Percentiles rank a stretch among this genome's conserved stretches.
Evolutionary conservation across 2,888 invertebrate species (phyloP).

Genomic region (Leuctra nigra): DNA sequence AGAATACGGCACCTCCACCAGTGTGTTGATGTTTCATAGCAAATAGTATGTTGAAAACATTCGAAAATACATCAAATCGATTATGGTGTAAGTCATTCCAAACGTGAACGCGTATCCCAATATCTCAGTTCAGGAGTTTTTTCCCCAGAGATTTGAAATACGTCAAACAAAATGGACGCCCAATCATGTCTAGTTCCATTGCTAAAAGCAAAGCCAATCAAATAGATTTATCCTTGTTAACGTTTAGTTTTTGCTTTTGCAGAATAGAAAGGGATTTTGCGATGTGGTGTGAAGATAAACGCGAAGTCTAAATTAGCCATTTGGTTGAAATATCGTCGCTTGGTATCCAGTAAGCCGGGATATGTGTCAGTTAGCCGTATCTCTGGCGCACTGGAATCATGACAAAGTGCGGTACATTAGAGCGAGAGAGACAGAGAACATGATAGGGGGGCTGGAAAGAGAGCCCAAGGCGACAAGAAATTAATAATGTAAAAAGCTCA

Average conservation of each 20-base stretch:
- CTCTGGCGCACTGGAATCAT: slow-evolving; percentile 1
- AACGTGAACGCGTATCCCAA: too few species aligned
- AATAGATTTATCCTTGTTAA: slow-evolving; percentile 16
- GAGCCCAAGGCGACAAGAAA: slow-evolving; percentile 7
- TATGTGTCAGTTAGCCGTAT: slow-evolving; percentile 18
- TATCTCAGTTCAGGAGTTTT: too few species aligned
- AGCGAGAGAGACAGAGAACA: not conserved
- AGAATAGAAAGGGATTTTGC: slow-evolving; percentile 7
- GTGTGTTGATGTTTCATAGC: too few species aligned
- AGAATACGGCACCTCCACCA: too few species aligned
- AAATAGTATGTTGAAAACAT: too few species aligned
- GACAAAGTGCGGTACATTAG: slow-evolving; percentile 14
- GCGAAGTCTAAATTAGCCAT: slow-evolving; percentile 19
- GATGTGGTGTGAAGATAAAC: slow-evolving; percentile 14
- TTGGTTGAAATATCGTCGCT: slow-evolving; percentile 15
- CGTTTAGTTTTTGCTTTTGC: slow-evolving; percentile 12
- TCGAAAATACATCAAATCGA: too few species aligned
- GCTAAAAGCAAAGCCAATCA: not conserved
- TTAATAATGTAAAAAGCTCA: not conserved
- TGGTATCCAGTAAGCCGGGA: slow-evolving; percentile 15
- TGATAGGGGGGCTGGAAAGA: not conserved
- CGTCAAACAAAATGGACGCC: too few species aligned
- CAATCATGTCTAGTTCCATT: too few species aligned
- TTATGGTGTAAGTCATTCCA: too few species aligned
- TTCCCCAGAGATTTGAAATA: too few species aligned